Conservation (phyloP, 2,113 vertebrate genomes). For the Otus sunia region DNA sequence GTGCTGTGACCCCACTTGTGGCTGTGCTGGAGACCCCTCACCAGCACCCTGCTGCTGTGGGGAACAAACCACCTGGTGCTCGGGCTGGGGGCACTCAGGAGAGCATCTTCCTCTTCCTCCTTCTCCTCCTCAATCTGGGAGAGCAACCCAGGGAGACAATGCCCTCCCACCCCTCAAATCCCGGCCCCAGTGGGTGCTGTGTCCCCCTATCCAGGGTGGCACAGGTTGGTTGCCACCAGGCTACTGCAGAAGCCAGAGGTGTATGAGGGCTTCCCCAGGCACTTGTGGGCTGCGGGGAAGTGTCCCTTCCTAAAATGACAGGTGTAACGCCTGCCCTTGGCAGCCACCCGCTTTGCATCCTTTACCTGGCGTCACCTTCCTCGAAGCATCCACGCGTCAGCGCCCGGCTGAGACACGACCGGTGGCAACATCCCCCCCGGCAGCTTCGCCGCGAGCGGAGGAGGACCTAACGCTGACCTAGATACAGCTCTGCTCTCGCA, state of each 20-base stretch:
- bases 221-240: background rate
- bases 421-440: fast-evolving
- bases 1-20: background rate
- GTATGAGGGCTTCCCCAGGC: background rate
- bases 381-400: fast-evolving
- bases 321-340: background rate
- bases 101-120: background rate
- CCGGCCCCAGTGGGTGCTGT: fast-evolving
- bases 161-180: background rate
- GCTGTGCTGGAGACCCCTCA: fast-evolving
- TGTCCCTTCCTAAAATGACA: background rate
- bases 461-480: background rate
- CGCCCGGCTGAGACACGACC: background rate
- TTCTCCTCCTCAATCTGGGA: background rate
- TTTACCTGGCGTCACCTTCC: background rate
- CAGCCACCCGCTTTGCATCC: background rate
- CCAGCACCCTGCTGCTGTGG: background rate
- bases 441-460: fast-evolving
- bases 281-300: background rate
- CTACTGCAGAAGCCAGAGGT: background rate
- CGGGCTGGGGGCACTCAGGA: background rate
- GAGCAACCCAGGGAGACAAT: background rate
- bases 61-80: background rate
- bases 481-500: background rate
- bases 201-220: fast-evolving